Percentiles rank a stretch among this genome's conserved stretches.
These are phyloP conservation scores for Hypsopygia costalis DNA, from an alignment of 2,888 invertebrate genomes.

Conservation along the genomic window DNA sequence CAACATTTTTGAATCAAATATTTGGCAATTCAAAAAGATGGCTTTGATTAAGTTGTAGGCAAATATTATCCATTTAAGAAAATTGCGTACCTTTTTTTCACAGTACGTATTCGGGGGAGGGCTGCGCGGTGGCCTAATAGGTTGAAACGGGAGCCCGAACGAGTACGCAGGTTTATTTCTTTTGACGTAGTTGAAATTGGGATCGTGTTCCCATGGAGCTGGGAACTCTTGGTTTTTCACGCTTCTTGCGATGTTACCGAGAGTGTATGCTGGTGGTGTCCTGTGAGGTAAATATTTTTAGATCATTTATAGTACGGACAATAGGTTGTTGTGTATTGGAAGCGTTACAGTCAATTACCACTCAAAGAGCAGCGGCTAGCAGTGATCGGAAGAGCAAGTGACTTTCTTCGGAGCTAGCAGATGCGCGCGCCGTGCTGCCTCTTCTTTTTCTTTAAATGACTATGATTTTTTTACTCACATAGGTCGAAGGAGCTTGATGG, in stretches of 20 bases:
- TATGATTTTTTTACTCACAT: too few relatives aligned
- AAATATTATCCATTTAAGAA: not conserved
- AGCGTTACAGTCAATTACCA: too few relatives aligned
- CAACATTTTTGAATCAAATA: constrained; percentile 10
- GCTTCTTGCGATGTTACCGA: constrained; percentile 27
- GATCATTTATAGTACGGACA: too few relatives aligned
- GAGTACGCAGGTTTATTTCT: constrained; percentile 48
- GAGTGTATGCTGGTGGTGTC: constrained; percentile 43
- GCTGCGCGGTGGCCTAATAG: constrained; percentile 18
- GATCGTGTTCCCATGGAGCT: constrained; percentile 55
- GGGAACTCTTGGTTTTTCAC: constrained; percentile 29
- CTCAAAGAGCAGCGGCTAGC: too few relatives aligned
- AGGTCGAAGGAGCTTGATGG: too few relatives aligned
- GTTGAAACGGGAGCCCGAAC: constrained; percentile 40
- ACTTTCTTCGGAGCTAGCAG: too few relatives aligned
- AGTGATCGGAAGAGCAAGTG: too few relatives aligned
- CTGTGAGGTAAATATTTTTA: constrained; percentile 22
- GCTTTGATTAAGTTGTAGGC: not conserved
- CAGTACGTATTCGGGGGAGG: constrained; percentile 62
- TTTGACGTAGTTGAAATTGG: constrained; percentile 45
- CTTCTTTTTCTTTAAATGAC: too few relatives aligned
- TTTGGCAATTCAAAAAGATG: constrained; percentile 14
- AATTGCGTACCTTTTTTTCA: constrained; percentile 52
- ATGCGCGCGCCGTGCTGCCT: too few relatives aligned
- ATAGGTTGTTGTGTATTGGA: too few relatives aligned